Base-by-base conservation (phyloP, 2,888 invertebrate genomes). In the Ormyrus thymus region DNA sequence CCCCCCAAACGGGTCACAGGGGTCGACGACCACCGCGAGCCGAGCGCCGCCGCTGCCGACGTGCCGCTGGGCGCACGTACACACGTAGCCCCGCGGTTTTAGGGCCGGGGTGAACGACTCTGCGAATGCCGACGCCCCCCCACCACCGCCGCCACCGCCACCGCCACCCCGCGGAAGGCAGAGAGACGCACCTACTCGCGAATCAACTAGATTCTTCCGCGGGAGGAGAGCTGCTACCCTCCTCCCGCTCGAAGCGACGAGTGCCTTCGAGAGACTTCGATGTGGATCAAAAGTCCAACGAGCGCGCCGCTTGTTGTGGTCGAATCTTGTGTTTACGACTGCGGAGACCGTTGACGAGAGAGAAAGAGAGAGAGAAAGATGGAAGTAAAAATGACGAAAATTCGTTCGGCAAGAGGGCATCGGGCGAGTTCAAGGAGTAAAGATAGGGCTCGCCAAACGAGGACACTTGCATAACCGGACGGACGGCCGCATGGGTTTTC, bases 1-100 rank as follows among this genome's bases (percentile, higher is more conserved):
- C 84, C 83, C 75, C 83, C 83, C 80, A 85, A 85, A 84, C 86
- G 86, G 88, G 88, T 88, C 88, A 79, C 79, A 86, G 86, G 83
- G 88, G 86, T 86, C 83, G 86, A 86, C 84, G 84, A 88, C 88
- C 88, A 87, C 86, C 53, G 84, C 84, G 82, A 29, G 29, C 29
- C 82, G 81, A 83, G 69, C 73, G 75, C 84, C 84, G 75, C 84
- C 84, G 81, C 83, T 69, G 29, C 29, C 29, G 29, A 84, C 84
- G 82, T n/a, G n/a, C 29, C 82, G 81, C 83, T 69, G 29, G 29
- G 29, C 78, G 68, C 81, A 74, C 73, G 75, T 82, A 83, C 76
- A 70, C 69, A 51, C 61, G 45, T 45, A 10, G 62, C 45, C 11
- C 10, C 46, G 6, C n/a, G 6, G 45, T 62, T 9, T 11, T 4